Evolutionary conservation across 2,888 invertebrate species (phyloP), one percentile per base, ranked within the genome.

Genomic region (Iphiclides podalirius): DNA sequence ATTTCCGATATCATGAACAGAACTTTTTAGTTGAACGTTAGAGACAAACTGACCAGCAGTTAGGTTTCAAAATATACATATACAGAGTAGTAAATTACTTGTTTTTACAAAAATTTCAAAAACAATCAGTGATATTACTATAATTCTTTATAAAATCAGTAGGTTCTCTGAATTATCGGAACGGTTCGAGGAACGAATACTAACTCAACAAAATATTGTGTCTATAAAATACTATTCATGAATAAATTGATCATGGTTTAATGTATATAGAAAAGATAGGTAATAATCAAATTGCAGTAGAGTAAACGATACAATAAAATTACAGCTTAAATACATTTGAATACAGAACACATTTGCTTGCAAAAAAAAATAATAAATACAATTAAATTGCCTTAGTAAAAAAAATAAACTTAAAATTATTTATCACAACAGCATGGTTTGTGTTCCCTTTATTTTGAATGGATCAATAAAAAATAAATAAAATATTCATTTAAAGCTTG

Each of bases 401-500:
- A 62, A 58, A 67, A 59, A 59, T 63, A 69, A 69, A 67, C 77
- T 79, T 78, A 80, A 73, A 79, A 80, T 76, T 79, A 82, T 77
- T 76, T 87, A 86, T 87, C 85, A 87, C 85, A 86, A 82, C 75
- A 79, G 74, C 79, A 71, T 80, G 79, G 78, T 84, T 81, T 77
- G 73, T 79, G 75, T 75, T 76, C 70, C 74, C 72, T 69, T 70
- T 70, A 61, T 60, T 70, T 57, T 58, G 43, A 44, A 36, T 41
- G 40, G 38, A 42, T 48, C 33, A 12, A 38, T 33, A 43, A 16
- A 28, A 31, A 40, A 40, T 40, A 40, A 50, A 49, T 39, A 40
- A 39, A 49, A 31, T 34, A 39, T 39, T n/a, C 8, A 26, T 38
- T 49, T 50, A 50, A 50, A 50, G 44, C 49, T 49, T 49, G 41